Evolutionary conservation across 2,888 invertebrate genomes (phyloP), one percentile per base, ranked within the genome.

Genomic region (Leptopilina drosophilae): DNA sequence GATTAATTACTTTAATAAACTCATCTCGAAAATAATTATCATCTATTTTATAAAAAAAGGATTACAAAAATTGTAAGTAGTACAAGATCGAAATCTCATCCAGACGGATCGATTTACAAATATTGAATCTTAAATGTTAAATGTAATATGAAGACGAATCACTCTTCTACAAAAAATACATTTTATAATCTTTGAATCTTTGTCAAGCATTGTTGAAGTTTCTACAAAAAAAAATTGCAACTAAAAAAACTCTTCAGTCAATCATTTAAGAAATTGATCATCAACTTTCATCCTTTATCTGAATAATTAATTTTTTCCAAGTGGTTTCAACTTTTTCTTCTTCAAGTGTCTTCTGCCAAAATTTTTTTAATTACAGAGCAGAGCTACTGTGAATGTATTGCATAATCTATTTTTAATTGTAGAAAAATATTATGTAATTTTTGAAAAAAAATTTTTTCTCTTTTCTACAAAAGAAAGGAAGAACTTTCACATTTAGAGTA

Each of bases 61-160:
- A 67, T 26, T 67, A 20, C 20, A 42, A 6, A 69, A 33, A 69
- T 7, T 33, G 4, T 4, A 53, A 53, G n/a, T 69, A 26, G 8
- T 69, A 12, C 8, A 53, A 69, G 26, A 11, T 53, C 0, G 20
- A 67, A 67, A 20, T 20, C 49, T 20, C 5, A 42, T 14, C 33
- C 53, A 69, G 26, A 33, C 3, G 8, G 14, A 69, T 20, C 6
- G 15, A 69, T 69, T 69, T 69, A 20, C 6, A 53, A 69, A 12
- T 20, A 12, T 6, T 20, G 12, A 20, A 53, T 53, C 69, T 56
- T 69, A 69, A 53, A 49, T 20, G 53, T 69, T 69, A n/a, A 33
- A 33, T 26, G 69, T 20, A 69, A 42, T 42, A 69, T 53, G 49
- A 53, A 53, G 26, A 46, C 14, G 49, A 69, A 69, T 53, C 53